Conservation (phyloP, 2,113 vertebrate genomes). For the Gallinago undulata region DNA sequence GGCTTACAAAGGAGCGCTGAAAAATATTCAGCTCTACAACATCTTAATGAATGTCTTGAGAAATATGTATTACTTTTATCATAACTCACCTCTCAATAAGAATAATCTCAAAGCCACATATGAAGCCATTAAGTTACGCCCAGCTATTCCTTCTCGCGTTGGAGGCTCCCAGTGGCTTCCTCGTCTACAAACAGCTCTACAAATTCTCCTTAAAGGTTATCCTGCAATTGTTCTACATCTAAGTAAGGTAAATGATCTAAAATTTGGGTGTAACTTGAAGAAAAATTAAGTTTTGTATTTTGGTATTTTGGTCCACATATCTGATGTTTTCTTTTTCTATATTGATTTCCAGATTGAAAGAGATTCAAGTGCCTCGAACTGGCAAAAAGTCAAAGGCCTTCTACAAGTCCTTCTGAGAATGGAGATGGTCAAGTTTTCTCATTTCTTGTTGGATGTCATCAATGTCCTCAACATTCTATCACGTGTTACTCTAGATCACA, state of each 20-base stretch:
- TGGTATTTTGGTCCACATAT: background rate
- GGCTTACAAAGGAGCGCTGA: slow-evolving; percentile 31
- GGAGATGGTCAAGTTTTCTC: slow-evolving; percentile 55
- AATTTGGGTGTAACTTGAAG: background rate
- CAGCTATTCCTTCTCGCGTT: slow-evolving; percentile 46
- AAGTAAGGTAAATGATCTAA: slow-evolving; percentile 57
- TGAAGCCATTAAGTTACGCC: slow-evolving; percentile 34
- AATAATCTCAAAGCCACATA: slow-evolving; percentile 25
- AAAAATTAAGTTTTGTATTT: too few species aligned
- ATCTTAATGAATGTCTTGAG: slow-evolving; percentile 21
- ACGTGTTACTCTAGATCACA: slow-evolving; percentile 21
- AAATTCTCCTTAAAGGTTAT: slow-evolving; percentile 63
- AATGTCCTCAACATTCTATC: slow-evolving; percentile 64
- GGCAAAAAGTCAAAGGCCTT: slow-evolving; percentile 33
- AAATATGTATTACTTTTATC: slow-evolving; percentile 42
- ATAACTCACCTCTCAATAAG: slow-evolving; percentile 37
- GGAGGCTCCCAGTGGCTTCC: slow-evolving; percentile 49
- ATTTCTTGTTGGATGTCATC: slow-evolving; percentile 62
- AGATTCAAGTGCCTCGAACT: background rate
- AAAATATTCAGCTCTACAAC: slow-evolving; percentile 22
- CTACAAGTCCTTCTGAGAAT: slow-evolving; percentile 47
- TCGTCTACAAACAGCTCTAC: slow-evolving; percentile 57
- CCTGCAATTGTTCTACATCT: slow-evolving; percentile 64
- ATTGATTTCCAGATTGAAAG: slow-evolving; percentile 16
- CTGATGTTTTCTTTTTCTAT: background rate